These are phyloP conservation scores for Centruroides sculpturatus DNA, from an alignment of 1,140 invertebrate genomes.

Conservation along the genomic window DNA sequence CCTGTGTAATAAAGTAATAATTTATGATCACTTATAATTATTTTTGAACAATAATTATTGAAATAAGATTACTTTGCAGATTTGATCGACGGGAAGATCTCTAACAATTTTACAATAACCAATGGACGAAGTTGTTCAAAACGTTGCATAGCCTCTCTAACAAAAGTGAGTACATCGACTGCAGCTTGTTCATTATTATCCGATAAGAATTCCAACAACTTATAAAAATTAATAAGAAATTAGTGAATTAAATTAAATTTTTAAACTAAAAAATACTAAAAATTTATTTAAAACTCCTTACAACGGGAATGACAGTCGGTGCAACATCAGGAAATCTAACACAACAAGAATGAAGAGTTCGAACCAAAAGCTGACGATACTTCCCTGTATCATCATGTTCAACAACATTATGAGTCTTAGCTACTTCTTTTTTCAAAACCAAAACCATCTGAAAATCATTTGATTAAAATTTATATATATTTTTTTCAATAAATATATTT, in stretches of 20 bases:
- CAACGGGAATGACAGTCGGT: constrained; percentile 76
- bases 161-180: constrained; percentile 83
- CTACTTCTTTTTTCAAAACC: constrained; percentile 84
- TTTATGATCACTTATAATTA: background rate
- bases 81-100: constrained; percentile 24
- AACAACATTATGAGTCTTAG: constrained; percentile 69
- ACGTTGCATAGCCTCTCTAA: constrained; percentile 85
- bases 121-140: constrained; percentile 64
- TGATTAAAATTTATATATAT: background rate
- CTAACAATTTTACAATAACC: constrained; percentile 35
- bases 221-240: constrained; percentile 12
- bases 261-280: too few species aligned
- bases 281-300: constrained; percentile 17
- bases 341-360: constrained; percentile 85
- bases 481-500: too few species aligned
- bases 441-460: constrained; percentile 53
- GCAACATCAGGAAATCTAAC: constrained; percentile 98
- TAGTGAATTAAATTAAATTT: background rate
- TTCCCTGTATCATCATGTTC: constrained; percentile 85
- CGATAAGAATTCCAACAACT: constrained; percentile 85
- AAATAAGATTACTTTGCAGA: constrained; percentile 34
- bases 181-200: constrained; percentile 89
- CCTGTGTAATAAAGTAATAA: constrained; percentile 18
- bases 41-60: background rate
- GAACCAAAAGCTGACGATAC: constrained; percentile 87